These are phyloP conservation scores for Ceyx erithaca DNA, from an alignment of 2,797 vertebrate species.

Conservation along the genomic window DNA sequence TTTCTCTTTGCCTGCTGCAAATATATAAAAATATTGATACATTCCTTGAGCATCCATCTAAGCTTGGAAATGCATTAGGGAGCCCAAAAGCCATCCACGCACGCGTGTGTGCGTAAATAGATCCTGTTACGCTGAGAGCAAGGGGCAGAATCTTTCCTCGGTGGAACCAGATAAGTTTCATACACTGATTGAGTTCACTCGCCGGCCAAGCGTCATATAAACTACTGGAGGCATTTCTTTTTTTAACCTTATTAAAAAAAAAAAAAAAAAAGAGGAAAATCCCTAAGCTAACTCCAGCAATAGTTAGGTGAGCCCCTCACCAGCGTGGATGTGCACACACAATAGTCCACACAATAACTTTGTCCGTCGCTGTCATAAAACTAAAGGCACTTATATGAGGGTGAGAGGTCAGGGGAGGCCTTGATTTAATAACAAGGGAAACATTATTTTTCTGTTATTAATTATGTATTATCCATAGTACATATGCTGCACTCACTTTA, in stretches of 20 bases:
- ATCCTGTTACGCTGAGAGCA: background rate
- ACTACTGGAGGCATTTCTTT: background rate
- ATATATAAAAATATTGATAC: background rate
- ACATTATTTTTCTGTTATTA: conserved; percentile 82
- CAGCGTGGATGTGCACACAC: background rate
- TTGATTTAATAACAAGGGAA: conserved; percentile 68
- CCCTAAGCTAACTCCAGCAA: conserved; percentile 34
- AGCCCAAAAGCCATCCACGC: background rate
- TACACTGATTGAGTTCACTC: conserved; percentile 67
- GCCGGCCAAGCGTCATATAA: conserved; percentile 46
- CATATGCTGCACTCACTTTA: conserved; percentile 64
- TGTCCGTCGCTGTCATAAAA: conserved; percentile 72
- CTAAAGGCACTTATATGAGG: conserved; percentile 73
- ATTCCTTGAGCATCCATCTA: background rate
- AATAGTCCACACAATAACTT: conserved; percentile 4
- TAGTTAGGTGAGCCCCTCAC: conserved; percentile 15
- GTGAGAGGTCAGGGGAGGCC: conserved; percentile 70
- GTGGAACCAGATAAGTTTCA: conserved; percentile 41
- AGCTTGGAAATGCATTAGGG: background rate
- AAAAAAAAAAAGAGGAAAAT: background rate
- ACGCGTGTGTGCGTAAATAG: background rate
- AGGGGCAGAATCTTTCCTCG: conserved; percentile 9
- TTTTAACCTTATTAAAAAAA: background rate
- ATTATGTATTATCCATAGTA: conserved; percentile 72
- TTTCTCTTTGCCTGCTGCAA: background rate